Base-by-base conservation (phyloP, 2,888 invertebrate genomes). In the Endotricha flammealis region DNA sequence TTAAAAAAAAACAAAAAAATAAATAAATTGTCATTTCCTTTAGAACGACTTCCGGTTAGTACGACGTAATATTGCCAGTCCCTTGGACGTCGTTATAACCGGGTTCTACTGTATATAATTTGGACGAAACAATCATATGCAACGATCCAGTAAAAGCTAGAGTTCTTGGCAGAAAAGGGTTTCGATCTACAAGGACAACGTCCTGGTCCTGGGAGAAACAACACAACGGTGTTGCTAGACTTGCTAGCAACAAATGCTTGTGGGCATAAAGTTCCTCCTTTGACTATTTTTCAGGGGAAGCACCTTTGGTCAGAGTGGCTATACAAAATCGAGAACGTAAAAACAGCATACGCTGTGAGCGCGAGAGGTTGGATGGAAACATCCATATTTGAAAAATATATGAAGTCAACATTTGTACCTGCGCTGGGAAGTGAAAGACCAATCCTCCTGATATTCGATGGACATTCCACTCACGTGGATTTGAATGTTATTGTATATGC, bases 211-310 rank as follows among this genome's bases (percentile, higher is more conserved):
- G n/a, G n/a, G n/a, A n/a, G n/a, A n/a, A n/a, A n/a, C n/a, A n/a
- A n/a, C n/a, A n/a, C n/a, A n/a, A n/a, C n/a, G n/a, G n/a, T n/a
- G n/a, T n/a, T n/a, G n/a, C n/a, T n/a, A n/a, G n/a, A n/a, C n/a
- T n/a, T n/a, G n/a, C n/a, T n/a, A n/a, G n/a, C n/a, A n/a, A n/a
- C n/a, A n/a, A n/a, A n/a, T n/a, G n/a, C n/a, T n/a, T n/a, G n/a
- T 7, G 42, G 44, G 10, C 29, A 39, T 6, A 47, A 47, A 35
- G 13, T 45, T n/a, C 39, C 39, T 10, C 37, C 44, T 16, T 20
- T 51, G 8, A 45, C 49, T 9, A 35, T 51, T 11, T 51, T 50
- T 30, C 46, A 52, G 28, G 48, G 48, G 1, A 52, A 52, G 34
- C 12, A 45, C 36, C 10, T 51, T 5, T 51, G 48, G 50, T 35